These are phyloP conservation scores for Quiscalus mexicanus DNA, from an alignment of 2,113 vertebrate species.

Conservation along the genomic window DNA sequence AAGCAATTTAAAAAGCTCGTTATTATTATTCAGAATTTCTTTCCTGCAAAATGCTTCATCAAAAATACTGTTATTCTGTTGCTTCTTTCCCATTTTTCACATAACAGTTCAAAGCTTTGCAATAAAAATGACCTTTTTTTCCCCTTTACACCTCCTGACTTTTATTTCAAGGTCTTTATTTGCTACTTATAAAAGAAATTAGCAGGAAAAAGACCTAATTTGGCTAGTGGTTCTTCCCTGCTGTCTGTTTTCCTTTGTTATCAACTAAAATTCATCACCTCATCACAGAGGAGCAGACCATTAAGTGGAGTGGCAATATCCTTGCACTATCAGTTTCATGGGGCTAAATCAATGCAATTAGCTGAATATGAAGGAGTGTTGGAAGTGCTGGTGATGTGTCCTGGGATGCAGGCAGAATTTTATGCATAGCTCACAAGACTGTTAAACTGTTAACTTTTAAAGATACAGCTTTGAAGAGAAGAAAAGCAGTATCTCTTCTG, in stretches of 20 bases:
- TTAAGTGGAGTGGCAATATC: slow-evolving; percentile 49
- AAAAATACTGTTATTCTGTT: background rate
- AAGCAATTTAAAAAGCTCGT: background rate
- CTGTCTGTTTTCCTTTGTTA: slow-evolving; percentile 30
- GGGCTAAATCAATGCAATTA: slow-evolving; percentile 31
- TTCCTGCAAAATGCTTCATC: background rate
- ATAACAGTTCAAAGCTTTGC: accelerated
- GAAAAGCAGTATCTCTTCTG: background rate
- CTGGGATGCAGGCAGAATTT: background rate
- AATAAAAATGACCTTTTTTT: background rate
- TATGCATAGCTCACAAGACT: background rate
- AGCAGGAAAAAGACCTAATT: background rate
- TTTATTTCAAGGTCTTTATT: slow-evolving; percentile 4
- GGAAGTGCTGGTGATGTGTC: background rate
- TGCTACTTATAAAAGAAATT: background rate
- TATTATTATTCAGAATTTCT: background rate
- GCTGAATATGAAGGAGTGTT: background rate
- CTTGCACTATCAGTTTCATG: background rate
- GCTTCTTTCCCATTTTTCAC: background rate
- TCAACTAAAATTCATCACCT: slow-evolving; percentile 16
- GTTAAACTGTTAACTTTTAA: background rate
- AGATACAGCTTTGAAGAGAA: background rate
- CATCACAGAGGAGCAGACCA: background rate
- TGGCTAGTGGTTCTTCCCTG: background rate
- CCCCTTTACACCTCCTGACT: background rate